Percentiles rank a stretch among this genome's conserved stretches.
phyloP scores from a whole-genome alignment of 1,140 invertebrate genomes.

The Nymphalis io region DNA sequence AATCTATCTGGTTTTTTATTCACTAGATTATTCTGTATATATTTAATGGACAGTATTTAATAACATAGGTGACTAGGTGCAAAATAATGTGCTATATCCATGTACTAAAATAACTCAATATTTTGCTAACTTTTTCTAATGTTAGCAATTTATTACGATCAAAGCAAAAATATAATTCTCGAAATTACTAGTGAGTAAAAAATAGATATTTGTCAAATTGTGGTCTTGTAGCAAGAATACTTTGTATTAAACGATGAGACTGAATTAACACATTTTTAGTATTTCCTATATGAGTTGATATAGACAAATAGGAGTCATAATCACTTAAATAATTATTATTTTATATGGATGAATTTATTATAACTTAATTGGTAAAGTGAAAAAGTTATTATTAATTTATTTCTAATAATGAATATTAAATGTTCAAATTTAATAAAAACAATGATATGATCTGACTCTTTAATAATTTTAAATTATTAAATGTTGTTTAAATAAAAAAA shows the following conservation, averaged over 20 bases:
- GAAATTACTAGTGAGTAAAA: conserved; percentile 34
- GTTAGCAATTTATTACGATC: neutral
- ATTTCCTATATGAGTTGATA: neutral
- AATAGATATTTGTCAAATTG: conserved; percentile 27
- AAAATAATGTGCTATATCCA: neutral
- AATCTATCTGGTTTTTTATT: conserved; percentile 58
- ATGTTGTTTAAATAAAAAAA: neutral
- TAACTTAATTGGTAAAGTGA: too few species aligned
- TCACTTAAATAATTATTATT: neutral
- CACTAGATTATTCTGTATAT: conserved; percentile 42
- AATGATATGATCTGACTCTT: neutral
- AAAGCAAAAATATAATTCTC: neutral
- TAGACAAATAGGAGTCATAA: neutral
- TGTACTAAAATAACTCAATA: neutral
- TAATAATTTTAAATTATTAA: too few species aligned
- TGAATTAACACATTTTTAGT: conserved; percentile 12
- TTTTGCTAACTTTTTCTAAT: neutral
- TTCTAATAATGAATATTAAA: neutral
- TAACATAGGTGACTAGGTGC: neutral
- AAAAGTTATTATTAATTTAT: too few species aligned
- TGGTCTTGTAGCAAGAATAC: conserved; percentile 27
- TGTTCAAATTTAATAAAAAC: neutral
- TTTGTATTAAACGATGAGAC: conserved; percentile 24
- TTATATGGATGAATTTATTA: neutral
- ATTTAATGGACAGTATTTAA: neutral